Percentiles rank a stretch among this genome's conserved stretches.
Evolutionary conservation across 2,797 vertebrate genomes (phyloP).

Genomic region (Cossypha polioptera): DNA sequence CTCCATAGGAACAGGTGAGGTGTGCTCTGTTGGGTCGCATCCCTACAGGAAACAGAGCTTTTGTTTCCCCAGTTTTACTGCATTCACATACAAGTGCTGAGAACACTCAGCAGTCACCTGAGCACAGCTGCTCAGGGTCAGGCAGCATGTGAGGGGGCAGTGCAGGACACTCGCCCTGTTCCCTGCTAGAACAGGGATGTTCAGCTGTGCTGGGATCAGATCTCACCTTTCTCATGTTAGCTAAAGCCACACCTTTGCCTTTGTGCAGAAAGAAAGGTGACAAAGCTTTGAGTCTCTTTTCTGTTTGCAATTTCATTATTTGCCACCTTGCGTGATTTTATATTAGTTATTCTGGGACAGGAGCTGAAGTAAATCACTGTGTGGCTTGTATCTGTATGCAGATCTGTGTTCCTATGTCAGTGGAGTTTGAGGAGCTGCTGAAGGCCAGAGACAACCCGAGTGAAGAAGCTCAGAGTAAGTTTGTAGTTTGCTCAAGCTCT

Average conservation of each 20-base stretch:
- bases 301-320: neutral
- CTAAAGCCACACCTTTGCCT: neutral
- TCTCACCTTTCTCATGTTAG: accelerated
- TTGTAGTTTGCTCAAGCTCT: neutral
- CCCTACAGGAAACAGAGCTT: neutral
- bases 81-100: neutral
- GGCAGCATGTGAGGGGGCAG: neutral
- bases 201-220: neutral
- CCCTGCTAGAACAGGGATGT: neutral
- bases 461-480: constrained; percentile 95
- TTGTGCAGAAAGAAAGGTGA: neutral
- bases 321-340: neutral
- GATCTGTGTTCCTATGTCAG: constrained; percentile 98
- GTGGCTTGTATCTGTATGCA: constrained; percentile 48
- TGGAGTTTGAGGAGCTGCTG: constrained; percentile 95
- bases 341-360: neutral
- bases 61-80: neutral
- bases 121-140: neutral
- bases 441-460: constrained; percentile 95
- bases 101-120: neutral
- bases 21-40: neutral
- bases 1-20: accelerated
- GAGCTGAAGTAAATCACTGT: neutral
- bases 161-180: accelerated
- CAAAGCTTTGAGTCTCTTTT: neutral